Base-by-base conservation (phyloP, 2,888 invertebrate species). In the Tromatobia lineatoria region DNA sequence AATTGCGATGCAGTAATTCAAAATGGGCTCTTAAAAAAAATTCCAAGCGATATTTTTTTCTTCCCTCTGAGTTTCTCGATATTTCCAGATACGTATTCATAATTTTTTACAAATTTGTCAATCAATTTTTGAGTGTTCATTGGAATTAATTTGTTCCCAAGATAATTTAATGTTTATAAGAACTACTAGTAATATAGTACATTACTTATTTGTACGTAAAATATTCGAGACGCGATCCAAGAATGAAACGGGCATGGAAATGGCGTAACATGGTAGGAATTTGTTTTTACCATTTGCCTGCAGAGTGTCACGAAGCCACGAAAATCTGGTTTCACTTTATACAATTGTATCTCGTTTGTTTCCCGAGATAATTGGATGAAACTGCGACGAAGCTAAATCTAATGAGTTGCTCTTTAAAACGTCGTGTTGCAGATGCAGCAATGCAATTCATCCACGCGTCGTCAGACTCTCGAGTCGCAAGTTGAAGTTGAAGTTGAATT, bases 311-410 rank as follows among this genome's bases (percentile, higher is more conserved):
- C n/a, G n/a, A 18, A 57, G 6, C 57, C 6, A 25, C 25, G 57
- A 25, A 23, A 25, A 23, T 57, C 57, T 23, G 13, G 13, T 25
- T 23, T 13, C 23, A 11, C 23, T 25, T 25, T 57, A 25, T 25
- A 25, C 23, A 54, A 54, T 23, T 54, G 57, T 57, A 13, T 50
- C 25, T 25, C 25, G 11, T 23, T 57, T 25, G 11, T 13, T 25
- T 57, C 25, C n/a, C 57, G 13, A 23, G 57, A 57, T 57, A 57
- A 57, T 57, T 57, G 57, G 25, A 57, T 57, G 57, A 8, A 57
- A 13, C 23, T 23, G 18, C 23, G 23, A 20, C 54, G 23, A 54
- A 20, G 54, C 54, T 54, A 23, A 23, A 54, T 57, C 57, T 57
- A 57, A 57, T 25, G 25, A 25, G 57, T 25, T 57, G 57, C 25